Base-by-base conservation (phyloP, 2,888 invertebrate genomes). In the Hirtodrosophila cameraria region DNA sequence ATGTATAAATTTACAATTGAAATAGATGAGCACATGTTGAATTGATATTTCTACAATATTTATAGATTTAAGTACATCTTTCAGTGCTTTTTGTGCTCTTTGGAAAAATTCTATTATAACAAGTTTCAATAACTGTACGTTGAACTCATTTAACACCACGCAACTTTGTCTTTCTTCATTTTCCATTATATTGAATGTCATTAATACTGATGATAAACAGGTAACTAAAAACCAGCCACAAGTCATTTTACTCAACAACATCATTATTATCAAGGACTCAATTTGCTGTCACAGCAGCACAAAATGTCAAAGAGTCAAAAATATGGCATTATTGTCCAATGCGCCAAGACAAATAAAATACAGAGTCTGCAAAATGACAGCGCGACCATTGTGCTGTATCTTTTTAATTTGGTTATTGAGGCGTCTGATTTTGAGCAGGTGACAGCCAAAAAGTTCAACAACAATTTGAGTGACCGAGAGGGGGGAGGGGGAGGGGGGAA, bases 351-450 rank as follows among this genome's bases (percentile, higher is more conserved):
- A 54, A 38, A 42, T 2, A 1, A 46, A 43, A 45, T 13, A 42
- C 27, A 5, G 35, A 33, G 25, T 28, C 52, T 39, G 39, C 2
- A 23, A 53, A 69, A 38, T 20, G 9, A 18, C 38, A 23, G 28
- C 3, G 46, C 13, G 18, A 25, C 25, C 38, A 33, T 23, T 28
- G 36, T 25, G 25, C 23, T 41, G 61, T 41, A 55, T 39, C 16
- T 66, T 63, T 53, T 59, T 68, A 78, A 84, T 73, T 80, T 73
- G 74, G 31, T 57, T 67, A 70, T 66, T 67, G 54, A 62, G 57
- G 39, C 52, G 39, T 75, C 53, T 61, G 63, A 82, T 70, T 78
- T 54, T n/a, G 43, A 23, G 27, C 75, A 70, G 79, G 45, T 82
- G 59, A 27, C 35, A 46, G 30, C 16, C 6, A 54, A 30, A 33